A percentile compares a stretch with the other conserved stretches of the same genome.
Conservation (phyloP, 1,140 invertebrate species). For the Monochamus saltuarius region DNA sequence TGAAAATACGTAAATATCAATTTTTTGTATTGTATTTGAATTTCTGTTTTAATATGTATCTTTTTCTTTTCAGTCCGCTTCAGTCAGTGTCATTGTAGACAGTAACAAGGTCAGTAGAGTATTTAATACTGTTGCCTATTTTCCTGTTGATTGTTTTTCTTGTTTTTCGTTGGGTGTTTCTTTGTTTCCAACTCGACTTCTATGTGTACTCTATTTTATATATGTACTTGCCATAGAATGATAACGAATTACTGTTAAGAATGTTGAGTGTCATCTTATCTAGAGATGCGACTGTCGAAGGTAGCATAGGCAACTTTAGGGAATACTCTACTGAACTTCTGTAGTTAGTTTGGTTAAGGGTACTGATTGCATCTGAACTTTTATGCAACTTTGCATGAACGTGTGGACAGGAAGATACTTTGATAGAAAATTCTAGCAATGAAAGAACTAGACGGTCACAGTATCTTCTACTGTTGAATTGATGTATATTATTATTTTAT, state of each 20-base stretch:
- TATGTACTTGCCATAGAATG: too few relatives aligned
- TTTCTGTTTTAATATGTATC: slow-evolving; percentile 17
- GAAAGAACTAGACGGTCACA: too few relatives aligned
- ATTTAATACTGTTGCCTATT: slow-evolving; percentile 43
- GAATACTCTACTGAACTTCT: slow-evolving; percentile 27
- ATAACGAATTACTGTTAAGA: too few relatives aligned
- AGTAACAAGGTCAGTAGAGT: slow-evolving; percentile 45
- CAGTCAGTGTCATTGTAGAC: slow-evolving; percentile 46
- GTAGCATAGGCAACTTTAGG: slow-evolving; percentile 25
- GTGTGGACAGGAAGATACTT: too few relatives aligned
- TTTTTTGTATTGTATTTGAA: slow-evolving; percentile 6
- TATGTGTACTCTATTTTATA: slow-evolving; percentile 3
- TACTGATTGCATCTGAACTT: too few relatives aligned
- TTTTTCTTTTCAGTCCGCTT: slow-evolving; percentile 45
- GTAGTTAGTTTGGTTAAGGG: neutral
- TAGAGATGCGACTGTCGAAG: slow-evolving; percentile 12
- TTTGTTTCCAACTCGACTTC: neutral
- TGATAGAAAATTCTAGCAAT: too few relatives aligned
- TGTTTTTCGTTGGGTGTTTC: slow-evolving; percentile 3
- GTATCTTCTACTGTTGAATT: too few relatives aligned
- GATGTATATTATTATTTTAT: too few relatives aligned
- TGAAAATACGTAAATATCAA: too few relatives aligned
- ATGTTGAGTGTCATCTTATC: neutral
- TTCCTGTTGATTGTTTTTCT: slow-evolving; percentile 25
- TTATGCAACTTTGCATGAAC: too few relatives aligned